A percentile compares a stretch with the other conserved stretches of the same genome.
Evolutionary conservation across 2,888 invertebrate genomes (phyloP).

Genomic region (Dromius quadrimaculatus): DNA sequence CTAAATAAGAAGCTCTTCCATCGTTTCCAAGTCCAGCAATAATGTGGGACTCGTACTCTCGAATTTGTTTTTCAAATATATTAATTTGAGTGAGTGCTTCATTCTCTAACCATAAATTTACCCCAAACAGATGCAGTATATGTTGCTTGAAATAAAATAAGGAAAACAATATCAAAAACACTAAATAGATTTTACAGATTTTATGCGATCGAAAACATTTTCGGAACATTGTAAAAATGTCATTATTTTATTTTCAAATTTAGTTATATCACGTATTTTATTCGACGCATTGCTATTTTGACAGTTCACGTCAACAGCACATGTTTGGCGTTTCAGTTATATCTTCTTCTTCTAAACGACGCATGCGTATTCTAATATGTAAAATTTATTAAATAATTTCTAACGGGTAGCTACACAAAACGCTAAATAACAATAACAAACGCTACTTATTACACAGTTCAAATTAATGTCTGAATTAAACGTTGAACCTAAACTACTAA

Average conservation of each 20-base stretch:
- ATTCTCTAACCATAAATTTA: constrained; percentile 24
- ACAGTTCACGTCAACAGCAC: constrained; percentile 18
- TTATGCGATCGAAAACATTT: constrained; percentile 46
- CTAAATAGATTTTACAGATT: constrained; percentile 33
- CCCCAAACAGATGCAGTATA: constrained; percentile 27
- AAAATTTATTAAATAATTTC: too few relatives aligned
- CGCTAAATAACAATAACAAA: too few relatives aligned
- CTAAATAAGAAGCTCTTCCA: constrained; percentile 76
- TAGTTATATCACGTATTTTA: not conserved
- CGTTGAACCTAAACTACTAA: too few relatives aligned
- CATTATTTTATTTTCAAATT: constrained; percentile 28
- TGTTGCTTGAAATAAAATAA: constrained; percentile 37
- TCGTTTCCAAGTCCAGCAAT: constrained; percentile 79
- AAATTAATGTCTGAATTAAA: too few relatives aligned
- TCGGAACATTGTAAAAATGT: constrained; percentile 48
- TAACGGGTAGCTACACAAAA: too few relatives aligned
- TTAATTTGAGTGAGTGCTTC: constrained; percentile 22
- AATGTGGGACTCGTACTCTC: constrained; percentile 72
- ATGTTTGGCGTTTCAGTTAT: not conserved
- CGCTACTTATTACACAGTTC: too few relatives aligned
- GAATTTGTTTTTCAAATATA: constrained; percentile 41
- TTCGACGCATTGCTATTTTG: not conserved
- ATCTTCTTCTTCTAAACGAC: too few relatives aligned
- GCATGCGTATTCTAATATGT: too few relatives aligned
- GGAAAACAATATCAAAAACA: constrained; percentile 11